Percentiles rank a stretch among this genome's conserved stretches.
Evolutionary conservation across 2,888 invertebrate species (phyloP).

Genomic region (Stenotaenia linearis): DNA sequence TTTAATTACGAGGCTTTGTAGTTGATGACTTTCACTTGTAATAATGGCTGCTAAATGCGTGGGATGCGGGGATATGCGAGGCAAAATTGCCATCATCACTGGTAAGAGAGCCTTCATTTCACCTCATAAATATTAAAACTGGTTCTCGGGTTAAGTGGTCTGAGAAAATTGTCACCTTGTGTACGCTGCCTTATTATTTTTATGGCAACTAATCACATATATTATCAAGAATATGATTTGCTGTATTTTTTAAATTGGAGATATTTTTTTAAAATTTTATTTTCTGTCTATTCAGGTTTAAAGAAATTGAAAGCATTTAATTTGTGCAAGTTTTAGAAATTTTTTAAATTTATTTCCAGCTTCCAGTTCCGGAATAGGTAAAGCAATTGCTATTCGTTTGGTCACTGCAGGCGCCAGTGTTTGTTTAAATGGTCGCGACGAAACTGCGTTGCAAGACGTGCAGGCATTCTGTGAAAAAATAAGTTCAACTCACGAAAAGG

Average conservation of each 20-base stretch:
- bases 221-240: not conserved
- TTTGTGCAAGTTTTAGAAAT: not conserved
- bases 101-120: conserved; percentile 21
- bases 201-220: conserved; percentile 13
- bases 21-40: not conserved
- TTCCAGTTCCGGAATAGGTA: not conserved
- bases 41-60: conserved; percentile 5
- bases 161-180: conserved; percentile 26
- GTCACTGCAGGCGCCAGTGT: not conserved
- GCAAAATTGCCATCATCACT: conserved; percentile 26
- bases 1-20: not conserved
- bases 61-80: conserved; percentile 1
- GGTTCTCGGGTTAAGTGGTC: conserved; percentile 19
- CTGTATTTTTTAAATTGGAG: not conserved
- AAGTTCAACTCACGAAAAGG: not conserved
- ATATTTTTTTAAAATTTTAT: not conserved
- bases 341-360: not conserved
- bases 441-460: not conserved
- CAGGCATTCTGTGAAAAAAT: not conserved
- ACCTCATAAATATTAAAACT: conserved; percentile 24
- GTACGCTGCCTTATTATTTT: conserved; percentile 11
- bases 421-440: not conserved
- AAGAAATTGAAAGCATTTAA: not conserved
- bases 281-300: not conserved
- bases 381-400: not conserved